These are phyloP conservation scores for Gymnopithys bicolor DNA, from an alignment of 2,797 vertebrate species.

Conservation along the genomic window DNA sequence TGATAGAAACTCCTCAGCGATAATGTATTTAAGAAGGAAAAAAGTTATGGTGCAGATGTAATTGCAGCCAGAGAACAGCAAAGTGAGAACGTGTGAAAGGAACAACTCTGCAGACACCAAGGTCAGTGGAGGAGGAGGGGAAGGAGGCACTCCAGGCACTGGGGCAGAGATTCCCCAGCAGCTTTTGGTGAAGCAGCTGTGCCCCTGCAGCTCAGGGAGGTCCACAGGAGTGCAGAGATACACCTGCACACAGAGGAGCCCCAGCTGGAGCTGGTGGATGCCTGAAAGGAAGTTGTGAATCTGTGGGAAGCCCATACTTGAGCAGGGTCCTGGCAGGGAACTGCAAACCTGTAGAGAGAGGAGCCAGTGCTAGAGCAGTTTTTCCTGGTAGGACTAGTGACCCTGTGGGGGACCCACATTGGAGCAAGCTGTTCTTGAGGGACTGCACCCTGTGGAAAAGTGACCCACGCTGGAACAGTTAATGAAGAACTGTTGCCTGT, in stretches of 20 bases:
- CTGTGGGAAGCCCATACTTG: not conserved
- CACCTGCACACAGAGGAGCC: not conserved
- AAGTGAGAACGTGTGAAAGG: not conserved
- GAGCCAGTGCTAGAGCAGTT: not conserved
- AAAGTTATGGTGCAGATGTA: not conserved
- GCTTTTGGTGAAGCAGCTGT: not conserved
- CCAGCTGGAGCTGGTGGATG: not conserved
- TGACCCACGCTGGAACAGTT: not conserved
- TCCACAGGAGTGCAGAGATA: not conserved
- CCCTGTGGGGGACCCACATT: not conserved
- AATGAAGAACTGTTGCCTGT: not conserved
- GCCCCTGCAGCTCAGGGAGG: fast-evolving
- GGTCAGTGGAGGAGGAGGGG: not conserved
- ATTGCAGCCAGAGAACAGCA: not conserved
- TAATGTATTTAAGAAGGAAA: not conserved
- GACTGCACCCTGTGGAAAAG: not conserved
- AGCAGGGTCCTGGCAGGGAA: not conserved
- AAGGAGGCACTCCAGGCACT: not conserved
- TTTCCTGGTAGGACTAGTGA: not conserved
- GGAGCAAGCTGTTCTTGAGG: not conserved
- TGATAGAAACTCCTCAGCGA: not conserved
- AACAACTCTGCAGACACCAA: not conserved
- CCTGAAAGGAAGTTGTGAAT: not conserved
- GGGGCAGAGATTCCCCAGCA: not conserved
- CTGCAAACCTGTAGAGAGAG: not conserved